A percentile compares a stretch with the other conserved stretches of the same genome.
These are phyloP conservation scores for Pseudococcus jackbeardsleyi DNA, from an alignment of 2,888 invertebrate species.

Conservation along the genomic window DNA sequence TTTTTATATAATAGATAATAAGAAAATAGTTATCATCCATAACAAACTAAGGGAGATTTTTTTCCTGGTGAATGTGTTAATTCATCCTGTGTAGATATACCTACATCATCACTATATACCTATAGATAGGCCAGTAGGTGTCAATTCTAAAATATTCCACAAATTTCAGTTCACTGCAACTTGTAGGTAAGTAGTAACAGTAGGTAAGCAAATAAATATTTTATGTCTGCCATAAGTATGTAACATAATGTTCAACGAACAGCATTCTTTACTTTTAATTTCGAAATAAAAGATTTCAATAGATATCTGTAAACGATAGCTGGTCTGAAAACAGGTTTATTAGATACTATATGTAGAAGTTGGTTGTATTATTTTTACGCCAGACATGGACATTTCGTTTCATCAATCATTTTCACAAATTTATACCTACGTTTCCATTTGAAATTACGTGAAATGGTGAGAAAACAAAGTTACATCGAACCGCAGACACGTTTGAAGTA, in stretches of 20 bases:
- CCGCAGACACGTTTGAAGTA: too few relatives aligned
- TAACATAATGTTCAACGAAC: conserved; percentile 11
- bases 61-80: not conserved
- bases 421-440: not conserved
- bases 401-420: conserved; percentile 41
- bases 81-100: not conserved
- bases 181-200: not conserved
- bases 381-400: not conserved
- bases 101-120: too few relatives aligned
- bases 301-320: conserved; percentile 27
- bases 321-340: conserved; percentile 38
- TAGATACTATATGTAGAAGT: conserved; percentile 20
- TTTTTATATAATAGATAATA: not conserved
- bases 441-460: not conserved
- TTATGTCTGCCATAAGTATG: not conserved
- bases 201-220: not conserved
- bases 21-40: not conserved
- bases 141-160: not conserved
- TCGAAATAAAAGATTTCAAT: conserved; percentile 40
- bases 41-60: not conserved
- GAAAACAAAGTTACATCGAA: not conserved
- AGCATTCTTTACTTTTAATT: conserved; percentile 38
- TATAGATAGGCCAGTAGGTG: too few relatives aligned
- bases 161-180: not conserved
- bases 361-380: not conserved